These are phyloP conservation scores for Meandrina meandrites DNA, from an alignment of 92 coral and sea anemone species.

Conservation along the genomic window DNA sequence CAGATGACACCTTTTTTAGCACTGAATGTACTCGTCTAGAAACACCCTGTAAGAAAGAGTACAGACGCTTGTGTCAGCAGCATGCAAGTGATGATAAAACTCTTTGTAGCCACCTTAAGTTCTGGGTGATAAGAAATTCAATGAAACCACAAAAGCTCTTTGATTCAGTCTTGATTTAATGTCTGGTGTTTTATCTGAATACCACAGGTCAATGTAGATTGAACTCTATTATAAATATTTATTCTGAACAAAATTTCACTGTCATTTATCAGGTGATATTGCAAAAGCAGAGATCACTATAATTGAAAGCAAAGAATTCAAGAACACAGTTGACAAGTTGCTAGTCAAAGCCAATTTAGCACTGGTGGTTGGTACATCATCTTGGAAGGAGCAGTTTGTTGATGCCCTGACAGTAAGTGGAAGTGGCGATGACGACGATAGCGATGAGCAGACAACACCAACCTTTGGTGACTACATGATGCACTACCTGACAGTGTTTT, in stretches of 20 bases:
- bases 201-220: neutral
- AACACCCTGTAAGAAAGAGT: too few species aligned
- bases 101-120: neutral
- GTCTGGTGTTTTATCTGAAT: neutral
- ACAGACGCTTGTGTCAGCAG: too few species aligned
- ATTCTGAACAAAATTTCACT: neutral
- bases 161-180: neutral
- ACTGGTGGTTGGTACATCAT: constrained; percentile 91
- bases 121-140: neutral
- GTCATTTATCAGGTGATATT: constrained; percentile 62
- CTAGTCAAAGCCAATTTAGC: constrained; percentile 97
- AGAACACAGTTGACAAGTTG: constrained; percentile 96
- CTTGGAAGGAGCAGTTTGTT: constrained; percentile 96
- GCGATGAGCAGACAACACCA: constrained; percentile 83
- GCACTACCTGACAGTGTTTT: constrained; percentile 97
- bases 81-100: too few species aligned
- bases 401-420: constrained; percentile 98
- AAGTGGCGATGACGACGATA: constrained; percentile 81
- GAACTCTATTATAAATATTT: neutral
- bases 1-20: too few species aligned
- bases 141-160: neutral
- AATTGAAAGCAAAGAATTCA: constrained; percentile 94
- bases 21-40: too few species aligned
- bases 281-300: constrained; percentile 76
- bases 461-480: constrained; percentile 97